Evolutionary conservation across 2,888 invertebrate genomes (phyloP), one percentile per base, ranked within the genome.

Genomic region (Herminia tarsipennalis): DNA sequence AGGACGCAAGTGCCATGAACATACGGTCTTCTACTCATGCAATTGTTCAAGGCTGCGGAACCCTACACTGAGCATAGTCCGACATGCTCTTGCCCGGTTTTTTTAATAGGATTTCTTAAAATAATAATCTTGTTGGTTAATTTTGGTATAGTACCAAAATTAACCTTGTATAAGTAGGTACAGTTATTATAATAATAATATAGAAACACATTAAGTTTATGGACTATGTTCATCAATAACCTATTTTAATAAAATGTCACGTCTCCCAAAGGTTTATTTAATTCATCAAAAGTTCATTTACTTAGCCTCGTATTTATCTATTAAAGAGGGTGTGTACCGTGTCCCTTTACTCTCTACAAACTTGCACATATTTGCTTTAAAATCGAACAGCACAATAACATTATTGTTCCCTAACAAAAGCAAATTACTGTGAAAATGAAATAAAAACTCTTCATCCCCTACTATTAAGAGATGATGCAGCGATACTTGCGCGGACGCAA

Each of bases 391-490:
- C 76, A 88, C 83, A 88, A 87, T 83, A 75, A 81, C 76, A 75
- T 81, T 74, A 87, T 88, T 86, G 86, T 85, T 66, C 66, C 64
- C 65, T 71, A 81, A 90, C 83, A 88, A 88, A 83, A 81, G 83
- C 80, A 88, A 88, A 91, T 90, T 86, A 85, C 88, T 89, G 87
- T 91, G 89, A 89, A 90, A 90, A 88, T 85, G 74, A 75, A 87
- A 90, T 86, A 86, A 88, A 88, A 88, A 85, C 82, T 71, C 78
- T 60, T 80, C 91, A 83, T 86, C 90, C 91, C 91, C 90, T 83
- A 83, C 88, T 86, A 90, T 91, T 90, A 91, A 76, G 78, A 76
- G 82, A 88, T 91, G 91, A 91, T 87, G 88, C 85, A 88, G 89
- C 89, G 87, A 89, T 87, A 84, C 86, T 77, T 83, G 86, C 86